Evolutionary conservation across 1,140 invertebrate genomes (phyloP), one percentile per base, ranked within the genome.

Genomic region (Pogonus chalceus): DNA sequence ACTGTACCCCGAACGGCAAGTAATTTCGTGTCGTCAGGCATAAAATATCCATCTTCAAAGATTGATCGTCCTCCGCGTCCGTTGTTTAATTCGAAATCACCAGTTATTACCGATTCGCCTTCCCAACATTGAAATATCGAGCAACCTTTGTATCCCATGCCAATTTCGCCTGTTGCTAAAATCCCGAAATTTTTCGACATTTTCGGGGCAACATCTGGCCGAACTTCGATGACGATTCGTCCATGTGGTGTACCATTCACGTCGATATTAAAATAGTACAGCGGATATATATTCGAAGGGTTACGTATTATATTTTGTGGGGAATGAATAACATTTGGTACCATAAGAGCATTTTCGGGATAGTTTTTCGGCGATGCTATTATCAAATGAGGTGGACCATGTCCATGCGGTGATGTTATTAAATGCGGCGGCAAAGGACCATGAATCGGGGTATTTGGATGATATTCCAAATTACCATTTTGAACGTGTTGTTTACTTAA

Each of bases 181-280:
- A 84, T 76, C 55, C 82, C 79, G 69, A 95, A 96, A 70, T 96
- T 96, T 66, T 90, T 87, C 20, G 87, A 84, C 79, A 95, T 96
- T 64, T 85, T 90, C 2, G 92, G 92, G 2, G 90, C 90, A 2
- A 83, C 81, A 69, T 94, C 87, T 4, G 82, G 82, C 58, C 87
- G 80, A 7, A 92, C 82, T 74, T 95, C 87, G 57, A 92, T 85
- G 2, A 92, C 79, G 49, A 92, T 79, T 16, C 88, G 75, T 0
- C 88, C 89, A 53, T 81, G 76, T 0, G 78, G 76, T 18, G 77
- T 68, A 12, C 83, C 82, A 64, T 86, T 84, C 14, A 87, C 80
- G 60, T 88, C 86, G 56, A 89, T 79, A 62, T 86, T 84, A 65
- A 89, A 85, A 63, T 77, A 88, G 62, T 85, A 88, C 23, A 87